These are phyloP conservation scores for Cylindroiulus punctatus DNA, from an alignment of 2,888 invertebrate genomes.

Conservation along the genomic window DNA sequence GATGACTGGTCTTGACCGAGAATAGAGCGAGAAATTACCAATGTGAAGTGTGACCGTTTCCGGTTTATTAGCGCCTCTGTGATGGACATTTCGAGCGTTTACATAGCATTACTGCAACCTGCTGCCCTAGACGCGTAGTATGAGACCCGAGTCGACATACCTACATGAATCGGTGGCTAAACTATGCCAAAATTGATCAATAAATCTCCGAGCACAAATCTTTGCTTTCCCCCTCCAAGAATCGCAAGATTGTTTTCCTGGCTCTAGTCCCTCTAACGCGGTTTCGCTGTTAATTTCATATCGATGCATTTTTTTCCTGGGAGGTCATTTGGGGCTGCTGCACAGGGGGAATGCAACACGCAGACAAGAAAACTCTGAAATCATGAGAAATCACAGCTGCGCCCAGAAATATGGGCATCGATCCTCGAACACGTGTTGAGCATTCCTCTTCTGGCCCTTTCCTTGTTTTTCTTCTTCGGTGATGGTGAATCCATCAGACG, in stretches of 20 bases:
- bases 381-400: constrained; percentile 14
- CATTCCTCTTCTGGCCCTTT: neutral
- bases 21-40: neutral
- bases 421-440: constrained; percentile 26
- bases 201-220: neutral
- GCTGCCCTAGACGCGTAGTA: neutral
- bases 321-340: neutral
- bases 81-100: neutral
- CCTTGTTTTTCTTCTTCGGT: neutral
- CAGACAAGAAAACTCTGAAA: neutral
- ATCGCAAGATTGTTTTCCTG: neutral
- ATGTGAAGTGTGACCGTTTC: too few species aligned
- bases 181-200: neutral
- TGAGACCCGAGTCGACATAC: neutral
- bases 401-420: neutral
- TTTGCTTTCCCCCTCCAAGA: neutral
- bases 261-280: neutral
- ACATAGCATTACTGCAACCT: neutral
- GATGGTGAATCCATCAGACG: neutral
- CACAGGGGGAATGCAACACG: neutral
- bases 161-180: neutral
- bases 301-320: neutral
- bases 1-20: neutral
- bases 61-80: neutral
- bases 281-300: constrained; percentile 1